Evolutionary conservation across 2,113 vertebrate genomes (phyloP).

Genomic region (Microtus richardsoni): DNA sequence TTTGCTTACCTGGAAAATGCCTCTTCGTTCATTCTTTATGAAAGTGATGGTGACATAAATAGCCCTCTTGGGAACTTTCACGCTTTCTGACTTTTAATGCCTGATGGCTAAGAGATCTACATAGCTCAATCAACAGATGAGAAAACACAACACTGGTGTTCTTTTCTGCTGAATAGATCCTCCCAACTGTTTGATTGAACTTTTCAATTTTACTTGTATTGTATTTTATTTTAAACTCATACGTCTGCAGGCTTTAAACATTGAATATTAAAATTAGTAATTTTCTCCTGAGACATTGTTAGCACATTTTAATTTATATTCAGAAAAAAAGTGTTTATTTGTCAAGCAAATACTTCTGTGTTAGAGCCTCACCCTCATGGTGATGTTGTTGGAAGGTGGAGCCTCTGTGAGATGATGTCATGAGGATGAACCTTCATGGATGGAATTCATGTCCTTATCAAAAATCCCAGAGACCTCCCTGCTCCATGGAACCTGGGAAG

Average conservation of each 20-base stretch:
- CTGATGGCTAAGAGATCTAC: background rate
- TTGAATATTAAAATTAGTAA: background rate
- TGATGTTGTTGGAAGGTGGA: background rate
- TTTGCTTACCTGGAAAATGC: conserved; percentile 11
- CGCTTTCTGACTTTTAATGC: background rate
- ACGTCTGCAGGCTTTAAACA: background rate
- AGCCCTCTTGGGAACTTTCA: background rate
- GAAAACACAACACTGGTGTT: background rate
- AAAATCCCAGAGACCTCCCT: background rate
- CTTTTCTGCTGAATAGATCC: background rate
- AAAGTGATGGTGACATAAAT: background rate
- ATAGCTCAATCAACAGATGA: background rate
- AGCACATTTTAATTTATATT: accelerated
- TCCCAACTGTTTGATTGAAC: background rate
- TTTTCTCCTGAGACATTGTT: background rate
- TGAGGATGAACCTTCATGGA: background rate
- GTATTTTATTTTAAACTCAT: background rate
- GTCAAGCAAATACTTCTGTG: background rate
- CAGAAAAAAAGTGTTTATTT: background rate
- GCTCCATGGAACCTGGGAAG: background rate
- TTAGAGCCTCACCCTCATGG: background rate
- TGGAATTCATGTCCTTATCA: background rate
- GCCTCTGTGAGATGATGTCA: background rate
- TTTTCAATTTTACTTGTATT: background rate
- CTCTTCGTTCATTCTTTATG: background rate